Conservation (phyloP, 1,140 invertebrate species). For the Drosophila bocqueti region DNA sequence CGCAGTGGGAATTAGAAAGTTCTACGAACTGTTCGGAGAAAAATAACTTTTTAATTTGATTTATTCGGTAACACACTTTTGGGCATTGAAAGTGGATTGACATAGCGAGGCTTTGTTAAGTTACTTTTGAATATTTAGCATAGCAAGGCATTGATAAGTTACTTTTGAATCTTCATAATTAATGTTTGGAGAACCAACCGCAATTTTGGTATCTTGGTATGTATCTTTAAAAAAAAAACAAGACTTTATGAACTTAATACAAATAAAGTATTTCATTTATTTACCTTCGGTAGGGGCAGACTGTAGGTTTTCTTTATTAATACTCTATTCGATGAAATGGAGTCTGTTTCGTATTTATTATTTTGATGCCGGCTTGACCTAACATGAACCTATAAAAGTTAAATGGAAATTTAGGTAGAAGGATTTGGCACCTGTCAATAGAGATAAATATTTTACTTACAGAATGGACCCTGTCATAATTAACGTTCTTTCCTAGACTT, state of each 20-base stretch:
- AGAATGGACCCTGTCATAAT: conserved; percentile 65
- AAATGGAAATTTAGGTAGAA: not conserved
- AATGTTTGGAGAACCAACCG: not conserved
- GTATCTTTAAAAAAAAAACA: not conserved
- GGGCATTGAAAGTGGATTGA: not conserved
- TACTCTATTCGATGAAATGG: conserved; percentile 40
- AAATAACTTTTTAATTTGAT: conserved; percentile 41
- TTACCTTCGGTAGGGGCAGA: conserved; percentile 53
- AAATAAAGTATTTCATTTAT: not conserved
- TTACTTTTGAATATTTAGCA: not conserved
- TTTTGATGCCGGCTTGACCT: conserved; percentile 41
- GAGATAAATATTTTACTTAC: conserved; percentile 39
- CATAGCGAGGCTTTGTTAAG: not conserved
- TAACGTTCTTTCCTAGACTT: conserved; percentile 47
- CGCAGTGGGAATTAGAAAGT: conserved; percentile 32
- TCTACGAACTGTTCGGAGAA: conserved; percentile 4
- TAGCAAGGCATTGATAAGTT: not conserved
- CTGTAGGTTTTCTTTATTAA: conserved; percentile 57
- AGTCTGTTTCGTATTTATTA: conserved; percentile 25
- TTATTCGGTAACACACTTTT: conserved; percentile 18
- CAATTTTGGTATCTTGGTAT: too few relatives aligned
- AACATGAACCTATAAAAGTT: conserved; percentile 41
- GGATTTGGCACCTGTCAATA: not conserved
- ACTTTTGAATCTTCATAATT: not conserved
- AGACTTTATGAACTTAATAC: not conserved